phyloP scores from a whole-genome alignment of 2,113 vertebrate genomes.

The Diglossa brunneiventris region DNA sequence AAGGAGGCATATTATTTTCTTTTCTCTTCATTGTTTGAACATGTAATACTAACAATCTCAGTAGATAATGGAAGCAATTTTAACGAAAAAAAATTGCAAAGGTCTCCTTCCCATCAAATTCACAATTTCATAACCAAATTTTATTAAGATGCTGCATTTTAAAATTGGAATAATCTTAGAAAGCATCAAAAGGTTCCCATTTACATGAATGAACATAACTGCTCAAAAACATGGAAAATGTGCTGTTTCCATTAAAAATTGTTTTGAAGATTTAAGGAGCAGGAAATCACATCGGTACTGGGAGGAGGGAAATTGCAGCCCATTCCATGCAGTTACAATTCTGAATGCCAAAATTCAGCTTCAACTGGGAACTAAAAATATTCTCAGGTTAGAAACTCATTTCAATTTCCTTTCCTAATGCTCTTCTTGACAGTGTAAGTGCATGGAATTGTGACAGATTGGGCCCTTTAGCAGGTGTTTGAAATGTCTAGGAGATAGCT shows the following conservation, averaged over 20 bases:
- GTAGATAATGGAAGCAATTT: not conserved
- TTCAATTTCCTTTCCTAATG: not conserved
- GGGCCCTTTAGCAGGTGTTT: not conserved
- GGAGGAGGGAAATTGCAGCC: not conserved
- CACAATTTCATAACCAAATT: not conserved
- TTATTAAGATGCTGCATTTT: not conserved
- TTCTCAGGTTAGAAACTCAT: not conserved
- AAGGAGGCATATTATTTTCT: not conserved
- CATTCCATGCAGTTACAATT: not conserved
- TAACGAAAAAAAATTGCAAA: not conserved
- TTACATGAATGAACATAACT: not conserved
- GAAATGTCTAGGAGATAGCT: not conserved
- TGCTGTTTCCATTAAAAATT: not conserved
- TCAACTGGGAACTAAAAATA: not conserved
- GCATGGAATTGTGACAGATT: not conserved
- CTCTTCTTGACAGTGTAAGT: not conserved
- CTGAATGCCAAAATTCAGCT: not conserved
- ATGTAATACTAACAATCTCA: not conserved
- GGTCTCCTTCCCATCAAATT: not conserved
- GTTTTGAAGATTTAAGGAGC: not conserved
- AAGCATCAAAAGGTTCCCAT: not conserved
- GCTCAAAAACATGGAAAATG: not conserved
- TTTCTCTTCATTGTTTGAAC: not conserved
- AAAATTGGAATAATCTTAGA: not conserved
- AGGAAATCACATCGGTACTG: not conserved